A percentile compares a stretch with the other conserved stretches of the same genome.
phyloP scores from a whole-genome alignment of 35 echinoderm and acorn worm genomes.

The Holothuria glaberrima region DNA sequence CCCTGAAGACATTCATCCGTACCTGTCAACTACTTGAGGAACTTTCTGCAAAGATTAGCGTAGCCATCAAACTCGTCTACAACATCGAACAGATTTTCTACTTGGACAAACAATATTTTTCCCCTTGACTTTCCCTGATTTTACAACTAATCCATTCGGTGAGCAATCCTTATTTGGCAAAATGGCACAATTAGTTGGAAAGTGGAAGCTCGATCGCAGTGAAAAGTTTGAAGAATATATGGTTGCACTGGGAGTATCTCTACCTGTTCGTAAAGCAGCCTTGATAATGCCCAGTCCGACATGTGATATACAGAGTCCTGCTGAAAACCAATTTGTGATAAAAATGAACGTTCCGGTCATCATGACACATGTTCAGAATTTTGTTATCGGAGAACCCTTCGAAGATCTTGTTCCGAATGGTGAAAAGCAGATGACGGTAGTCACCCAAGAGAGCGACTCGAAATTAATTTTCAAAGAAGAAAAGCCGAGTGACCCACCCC shows the following conservation, averaged over 20 bases:
- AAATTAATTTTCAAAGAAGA: conserved; percentile 81
- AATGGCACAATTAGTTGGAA: conserved; percentile 79
- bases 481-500: conserved; percentile 73
- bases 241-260: conserved; percentile 83
- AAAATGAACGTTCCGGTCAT: conserved; percentile 98
- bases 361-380: conserved; percentile 89
- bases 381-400: conserved; percentile 80
- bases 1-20: too few species aligned
- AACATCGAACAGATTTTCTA: background rate
- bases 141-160: background rate
- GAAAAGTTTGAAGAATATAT: conserved; percentile 98
- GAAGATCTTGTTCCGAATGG: conserved; percentile 95
- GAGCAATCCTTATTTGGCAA: background rate
- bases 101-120: background rate
- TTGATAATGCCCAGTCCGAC: conserved; percentile 83
- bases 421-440: conserved; percentile 78
- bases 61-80: background rate
- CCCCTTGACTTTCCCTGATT: background rate
- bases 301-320: conserved; percentile 71
- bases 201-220: conserved; percentile 87
- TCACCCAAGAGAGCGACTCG: conserved; percentile 70
- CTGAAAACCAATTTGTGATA: conserved; percentile 73
- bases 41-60: background rate
- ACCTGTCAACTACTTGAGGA: too few species aligned
- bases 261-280: conserved; percentile 84